Conservation (phyloP, 2,113 vertebrate species). For the Myodes glareolus region DNA sequence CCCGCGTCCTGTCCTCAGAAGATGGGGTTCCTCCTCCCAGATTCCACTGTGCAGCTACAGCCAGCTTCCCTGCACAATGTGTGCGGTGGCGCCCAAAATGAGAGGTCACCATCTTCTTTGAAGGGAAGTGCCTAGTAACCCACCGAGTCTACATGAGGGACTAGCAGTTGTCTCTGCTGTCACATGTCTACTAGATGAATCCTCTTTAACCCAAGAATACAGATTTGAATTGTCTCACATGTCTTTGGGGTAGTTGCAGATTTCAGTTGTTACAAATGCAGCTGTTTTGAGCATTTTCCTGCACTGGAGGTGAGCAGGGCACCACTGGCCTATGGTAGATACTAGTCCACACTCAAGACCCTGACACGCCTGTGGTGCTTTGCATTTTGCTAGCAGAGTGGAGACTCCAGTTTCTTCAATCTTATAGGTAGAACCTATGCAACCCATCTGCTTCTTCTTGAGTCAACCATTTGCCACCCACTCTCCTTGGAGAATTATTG, state of each 20-base stretch:
- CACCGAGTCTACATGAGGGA: background rate
- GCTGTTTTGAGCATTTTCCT: background rate
- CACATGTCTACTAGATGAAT: background rate
- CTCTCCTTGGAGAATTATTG: background rate
- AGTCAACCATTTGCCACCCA: background rate
- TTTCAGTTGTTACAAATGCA: background rate
- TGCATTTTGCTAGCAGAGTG: background rate
- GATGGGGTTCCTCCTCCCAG: no score
- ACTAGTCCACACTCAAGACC: background rate
- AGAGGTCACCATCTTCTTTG: background rate
- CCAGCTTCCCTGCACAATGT: background rate
- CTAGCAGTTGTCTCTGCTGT: no score
- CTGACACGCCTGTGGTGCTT: background rate
- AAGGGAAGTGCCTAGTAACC: background rate
- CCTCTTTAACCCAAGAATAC: background rate
- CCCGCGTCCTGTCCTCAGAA: background rate
- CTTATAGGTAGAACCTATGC: background rate
- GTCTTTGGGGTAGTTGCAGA: background rate
- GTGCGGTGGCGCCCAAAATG: background rate
- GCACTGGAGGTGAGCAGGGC: background rate
- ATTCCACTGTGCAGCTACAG: background rate
- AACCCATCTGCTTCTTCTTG: background rate
- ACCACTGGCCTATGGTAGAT: background rate
- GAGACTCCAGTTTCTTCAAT: background rate
- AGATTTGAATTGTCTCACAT: background rate